Conservation (phyloP, 2,797 vertebrate genomes). For the Hylomyscus alleni region DNA sequence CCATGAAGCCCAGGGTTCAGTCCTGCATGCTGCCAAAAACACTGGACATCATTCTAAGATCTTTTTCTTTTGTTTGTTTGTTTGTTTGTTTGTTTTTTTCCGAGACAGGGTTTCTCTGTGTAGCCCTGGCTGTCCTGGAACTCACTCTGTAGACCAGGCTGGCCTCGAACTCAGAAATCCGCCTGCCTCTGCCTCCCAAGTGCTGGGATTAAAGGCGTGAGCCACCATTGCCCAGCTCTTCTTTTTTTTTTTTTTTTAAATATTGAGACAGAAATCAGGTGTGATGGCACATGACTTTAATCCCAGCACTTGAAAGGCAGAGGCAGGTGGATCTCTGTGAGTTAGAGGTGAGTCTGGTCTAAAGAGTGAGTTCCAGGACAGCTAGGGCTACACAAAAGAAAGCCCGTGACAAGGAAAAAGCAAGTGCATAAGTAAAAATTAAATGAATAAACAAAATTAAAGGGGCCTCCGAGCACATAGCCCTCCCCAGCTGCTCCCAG, state of each 20-base stretch:
- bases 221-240: too few species aligned
- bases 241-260: background rate
- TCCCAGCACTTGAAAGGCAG: background rate
- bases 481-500: background rate
- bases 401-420: background rate
- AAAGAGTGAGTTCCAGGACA: background rate
- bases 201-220: too few species aligned
- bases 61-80: too few species aligned
- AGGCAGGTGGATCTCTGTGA: background rate
- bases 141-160: too few species aligned
- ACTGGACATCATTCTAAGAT: background rate
- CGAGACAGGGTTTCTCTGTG: too few species aligned
- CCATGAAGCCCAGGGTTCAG: background rate
- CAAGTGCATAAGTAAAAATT: background rate
- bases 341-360: background rate
- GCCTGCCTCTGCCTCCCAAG: too few species aligned
- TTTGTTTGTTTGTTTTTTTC: too few species aligned
- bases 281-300: background rate
- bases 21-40: background rate
- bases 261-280: background rate
- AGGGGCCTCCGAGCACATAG: background rate
- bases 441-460: background rate
- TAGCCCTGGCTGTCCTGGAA: too few species aligned
- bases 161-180: too few species aligned
- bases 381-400: background rate